Evolutionary conservation across 2,888 invertebrate species (phyloP), one percentile per base, ranked within the genome.

Genomic region (Sepioteuthis lessoniana): DNA sequence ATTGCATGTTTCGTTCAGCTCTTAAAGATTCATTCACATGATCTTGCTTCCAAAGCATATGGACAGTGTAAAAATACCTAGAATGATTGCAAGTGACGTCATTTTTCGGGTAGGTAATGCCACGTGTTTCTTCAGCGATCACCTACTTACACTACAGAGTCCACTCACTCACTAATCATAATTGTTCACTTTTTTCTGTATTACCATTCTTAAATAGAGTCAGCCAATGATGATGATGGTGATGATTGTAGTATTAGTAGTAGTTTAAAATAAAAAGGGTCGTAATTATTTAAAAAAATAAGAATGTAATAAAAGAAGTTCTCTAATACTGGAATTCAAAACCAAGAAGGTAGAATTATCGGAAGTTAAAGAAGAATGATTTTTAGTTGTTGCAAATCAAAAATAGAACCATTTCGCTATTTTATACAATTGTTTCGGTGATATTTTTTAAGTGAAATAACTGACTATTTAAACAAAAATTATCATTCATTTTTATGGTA

Each of bases 11-110:
- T 76, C n/a, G n/a, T 76, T 35, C 16, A 16, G 76, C 4, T 76
- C n/a, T 76, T 35, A 76, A 35, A 35, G n/a, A 76, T 76, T 76
- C n/a, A 76, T 76, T 76, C 76, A 76, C n/a, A n/a, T 76, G 76
- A 76, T 76, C n/a, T 76, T 76, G n/a, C 76, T 76, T 35, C 19
- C n/a, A 76, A n/a, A 76, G 76, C 76, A 76, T 76, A 76, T 76
- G 76, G 76, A 76, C 76, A 76, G n/a, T 76, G 76, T 76, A n/a
- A n/a, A 76, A 76, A 76, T 76, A 76, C 76, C 76, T n/a, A 76
- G 16, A 76, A 76, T 76, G 76, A 76, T 35, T 76, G 76, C 76
- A 35, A 76, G 76, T 76, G 76, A 76, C 76, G 76, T 76, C 76
- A 76, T 76, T 76, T 76, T 35, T 76, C 76, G 76, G 76, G 76